Percentiles rank a stretch among this genome's conserved stretches.
phyloP scores from a whole-genome alignment of 1,140 invertebrate species.

The Pinna nobilis region DNA sequence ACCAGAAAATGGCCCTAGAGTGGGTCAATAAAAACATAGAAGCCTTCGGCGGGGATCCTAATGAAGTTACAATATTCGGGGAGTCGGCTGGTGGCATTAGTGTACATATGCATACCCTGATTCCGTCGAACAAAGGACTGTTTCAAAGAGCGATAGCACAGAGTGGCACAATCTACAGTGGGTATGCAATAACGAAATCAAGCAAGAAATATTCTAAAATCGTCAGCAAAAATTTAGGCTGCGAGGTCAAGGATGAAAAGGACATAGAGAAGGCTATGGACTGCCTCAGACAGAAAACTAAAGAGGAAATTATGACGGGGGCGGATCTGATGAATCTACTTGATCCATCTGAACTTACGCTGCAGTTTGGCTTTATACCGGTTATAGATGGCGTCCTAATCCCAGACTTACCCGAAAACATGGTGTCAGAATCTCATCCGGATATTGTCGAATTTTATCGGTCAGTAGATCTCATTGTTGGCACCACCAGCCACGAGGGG shows the following conservation, averaged over 20 bases:
- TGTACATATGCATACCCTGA: constrained; percentile 53
- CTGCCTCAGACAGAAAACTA: neutral
- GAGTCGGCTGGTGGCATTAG: constrained; percentile 79
- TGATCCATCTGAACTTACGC: neutral
- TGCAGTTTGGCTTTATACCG: neutral
- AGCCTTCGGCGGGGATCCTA: constrained; percentile 83
- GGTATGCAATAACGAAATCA: neutral
- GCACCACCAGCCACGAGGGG: neutral
- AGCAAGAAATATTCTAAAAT: neutral
- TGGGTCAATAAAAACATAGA: constrained; percentile 83
- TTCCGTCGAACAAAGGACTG: constrained; percentile 25
- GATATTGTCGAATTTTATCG: neutral
- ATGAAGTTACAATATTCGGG: constrained; percentile 82
- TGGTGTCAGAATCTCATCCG: neutral
- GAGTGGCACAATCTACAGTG: constrained; percentile 9
- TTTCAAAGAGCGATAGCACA: constrained; percentile 23
- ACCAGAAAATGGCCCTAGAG: constrained; percentile 82
- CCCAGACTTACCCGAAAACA: neutral
- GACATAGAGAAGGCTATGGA: neutral
- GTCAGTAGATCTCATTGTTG: constrained; percentile 1
- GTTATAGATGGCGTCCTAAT: constrained; percentile 2
- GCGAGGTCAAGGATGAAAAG: too few species aligned
- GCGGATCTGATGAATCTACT: neutral
- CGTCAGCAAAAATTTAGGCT: too few species aligned
- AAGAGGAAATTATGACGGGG: neutral